Evolutionary conservation across 2,888 invertebrate genomes (phyloP).

Genomic region (Folsomia manolachei): DNA sequence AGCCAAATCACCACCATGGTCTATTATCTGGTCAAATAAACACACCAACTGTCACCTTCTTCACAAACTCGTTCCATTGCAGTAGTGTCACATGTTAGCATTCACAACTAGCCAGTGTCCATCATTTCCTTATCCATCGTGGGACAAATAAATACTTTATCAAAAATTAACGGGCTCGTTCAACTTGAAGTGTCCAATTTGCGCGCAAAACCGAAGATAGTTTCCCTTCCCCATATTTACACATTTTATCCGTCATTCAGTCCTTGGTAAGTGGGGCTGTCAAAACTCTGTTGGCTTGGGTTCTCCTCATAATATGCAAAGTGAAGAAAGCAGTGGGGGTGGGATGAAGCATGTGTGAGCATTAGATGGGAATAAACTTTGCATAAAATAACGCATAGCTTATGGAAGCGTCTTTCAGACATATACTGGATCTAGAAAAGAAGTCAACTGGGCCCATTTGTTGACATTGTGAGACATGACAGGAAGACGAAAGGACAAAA

Average conservation of each 20-base stretch:
- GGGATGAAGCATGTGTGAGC: not conserved
- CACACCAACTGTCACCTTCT: slow-evolving; percentile 1
- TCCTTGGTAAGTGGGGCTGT: too few species aligned
- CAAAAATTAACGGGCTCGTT: not conserved
- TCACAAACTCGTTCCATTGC: too few species aligned
- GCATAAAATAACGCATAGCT: not conserved
- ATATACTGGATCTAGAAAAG: not conserved
- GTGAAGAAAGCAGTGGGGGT: not conserved
- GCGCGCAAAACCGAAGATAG: too few species aligned
- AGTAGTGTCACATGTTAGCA: too few species aligned
- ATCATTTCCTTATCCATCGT: not conserved
- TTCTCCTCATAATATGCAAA: too few species aligned
- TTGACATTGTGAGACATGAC: slow-evolving; percentile 17
- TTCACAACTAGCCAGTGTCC: too few species aligned
- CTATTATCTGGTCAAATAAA: not conserved
- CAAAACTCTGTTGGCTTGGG: too few species aligned
- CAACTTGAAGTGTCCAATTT: not conserved
- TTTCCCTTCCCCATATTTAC: too few species aligned
- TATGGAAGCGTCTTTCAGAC: not conserved
- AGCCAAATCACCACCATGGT: not conserved
- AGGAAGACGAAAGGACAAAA: slow-evolving; percentile 14
- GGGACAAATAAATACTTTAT: not conserved
- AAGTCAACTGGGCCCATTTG: slow-evolving; percentile 20
- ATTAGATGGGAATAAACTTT: not conserved
- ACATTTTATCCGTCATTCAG: too few species aligned